Evolutionary conservation across 2,888 invertebrate species (phyloP), one percentile per base, ranked within the genome.

Genomic region (Odontocerum albicorne): DNA sequence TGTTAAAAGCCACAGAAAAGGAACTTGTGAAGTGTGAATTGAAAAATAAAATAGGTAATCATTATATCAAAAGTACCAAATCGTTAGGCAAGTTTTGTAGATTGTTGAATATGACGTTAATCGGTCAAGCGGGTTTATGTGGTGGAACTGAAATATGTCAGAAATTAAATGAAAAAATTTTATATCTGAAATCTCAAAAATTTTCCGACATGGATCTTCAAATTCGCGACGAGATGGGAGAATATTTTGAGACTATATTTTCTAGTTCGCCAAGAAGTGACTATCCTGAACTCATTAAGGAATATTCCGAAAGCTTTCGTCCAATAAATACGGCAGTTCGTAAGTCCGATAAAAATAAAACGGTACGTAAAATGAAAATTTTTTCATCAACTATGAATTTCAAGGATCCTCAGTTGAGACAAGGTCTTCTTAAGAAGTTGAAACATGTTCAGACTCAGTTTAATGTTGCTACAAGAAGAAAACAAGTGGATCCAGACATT

Each of bases 91-190:
- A 68, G 39, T 70, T 73, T 63, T 66, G 79, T 2, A 78, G 71
- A 49, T 72, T 71, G 42, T 66, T 84, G 1, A 84, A 84, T 63
- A 82, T 80, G 74, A 74, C 83, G 22, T 68, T 84, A 4, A 66
- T 84, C 4, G 84, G 84, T 0, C 82, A 83, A 66, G 79, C 79
- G 0, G 83, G 83, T 0, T 72, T 84, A 16, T 71, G 71, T 2
- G 74, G 77, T 51, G 84, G 84, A 1, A 64, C 69, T 1, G 63
- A 65, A 55, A 79, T 80, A 63, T 64, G 83, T 17, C 72, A 66
- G 2, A 71, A 74, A 58, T 65, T 84, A 13, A 62, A 74, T 39
- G 59, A 67, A 0, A 67, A 75, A 15, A 68, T 72, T 33, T 64
- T 70, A 42, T 70, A 68, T 62, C 64, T 78, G 2, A 70, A 69